A percentile compares a stretch with the other conserved stretches of the same genome.
These are phyloP conservation scores for Tinea semifulvella DNA, from an alignment of 2,888 invertebrate genomes.

Conservation along the genomic window DNA sequence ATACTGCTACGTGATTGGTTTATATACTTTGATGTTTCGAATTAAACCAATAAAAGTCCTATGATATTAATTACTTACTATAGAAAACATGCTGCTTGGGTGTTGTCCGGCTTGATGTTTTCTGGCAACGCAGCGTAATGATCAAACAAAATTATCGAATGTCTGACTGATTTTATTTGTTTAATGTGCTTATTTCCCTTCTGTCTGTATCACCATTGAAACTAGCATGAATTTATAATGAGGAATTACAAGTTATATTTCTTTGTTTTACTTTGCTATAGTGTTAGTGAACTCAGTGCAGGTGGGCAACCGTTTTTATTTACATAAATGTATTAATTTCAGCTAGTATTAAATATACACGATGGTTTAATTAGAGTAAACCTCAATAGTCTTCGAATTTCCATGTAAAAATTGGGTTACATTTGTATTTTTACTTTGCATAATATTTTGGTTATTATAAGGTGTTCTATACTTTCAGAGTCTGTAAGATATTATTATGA, in stretches of 20 bases:
- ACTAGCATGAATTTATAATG: constrained; percentile 61
- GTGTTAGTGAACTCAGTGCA: constrained; percentile 41
- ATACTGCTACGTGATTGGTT: too few species aligned
- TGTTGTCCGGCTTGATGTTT: constrained; percentile 50
- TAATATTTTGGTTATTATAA: background rate
- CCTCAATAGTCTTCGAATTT: too few species aligned
- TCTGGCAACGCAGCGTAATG: constrained; percentile 52
- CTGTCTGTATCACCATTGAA: constrained; percentile 17
- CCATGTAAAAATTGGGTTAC: constrained; percentile 1
- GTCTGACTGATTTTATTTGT: constrained; percentile 30
- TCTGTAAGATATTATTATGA: constrained; percentile 52
- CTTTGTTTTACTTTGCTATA: constrained; percentile 50
- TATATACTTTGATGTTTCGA: too few species aligned
- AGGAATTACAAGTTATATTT: constrained; percentile 48
- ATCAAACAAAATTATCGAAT: constrained; percentile 44
- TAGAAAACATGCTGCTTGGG: constrained; percentile 34
- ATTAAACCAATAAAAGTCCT: too few species aligned
- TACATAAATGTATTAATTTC: background rate
- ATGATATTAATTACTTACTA: too few species aligned
- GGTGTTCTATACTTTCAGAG: constrained; percentile 33
- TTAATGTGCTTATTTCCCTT: constrained; percentile 17
- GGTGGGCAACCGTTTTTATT: constrained; percentile 33
- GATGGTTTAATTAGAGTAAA: constrained; percentile 1
- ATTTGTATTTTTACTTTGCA: too few species aligned
- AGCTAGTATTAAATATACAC: too few species aligned